These are phyloP conservation scores for Gortyna flavago DNA, from an alignment of 2,888 invertebrate genomes.

Conservation along the genomic window DNA sequence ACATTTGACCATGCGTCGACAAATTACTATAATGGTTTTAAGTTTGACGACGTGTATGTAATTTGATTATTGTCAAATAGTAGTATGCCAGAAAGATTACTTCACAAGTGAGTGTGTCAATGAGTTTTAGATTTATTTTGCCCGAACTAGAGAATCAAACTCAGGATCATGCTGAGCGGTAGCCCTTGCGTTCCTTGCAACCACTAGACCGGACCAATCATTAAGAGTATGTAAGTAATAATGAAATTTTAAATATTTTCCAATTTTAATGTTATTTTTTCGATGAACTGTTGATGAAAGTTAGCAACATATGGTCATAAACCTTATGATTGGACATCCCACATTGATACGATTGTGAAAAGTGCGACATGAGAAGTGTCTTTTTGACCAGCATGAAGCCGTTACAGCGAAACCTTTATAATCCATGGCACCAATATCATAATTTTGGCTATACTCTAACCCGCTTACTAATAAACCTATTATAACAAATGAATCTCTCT, in stretches of 20 bases:
- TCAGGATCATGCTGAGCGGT: background rate
- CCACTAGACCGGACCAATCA: background rate
- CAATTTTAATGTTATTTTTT: slow-evolving; percentile 39
- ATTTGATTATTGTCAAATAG: too few species aligned
- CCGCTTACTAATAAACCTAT: too few species aligned
- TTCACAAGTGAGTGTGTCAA: too few species aligned
- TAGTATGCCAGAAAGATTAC: too few species aligned
- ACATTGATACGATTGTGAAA: slow-evolving; percentile 29
- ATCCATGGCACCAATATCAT: too few species aligned
- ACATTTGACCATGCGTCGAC: too few species aligned
- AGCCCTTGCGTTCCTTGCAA: background rate
- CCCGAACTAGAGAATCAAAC: background rate
- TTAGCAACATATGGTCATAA: slow-evolving; percentile 48
- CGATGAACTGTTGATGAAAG: slow-evolving; percentile 39
- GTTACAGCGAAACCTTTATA: slow-evolving; percentile 14
- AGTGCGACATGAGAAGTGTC: slow-evolving; percentile 21
- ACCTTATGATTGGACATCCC: slow-evolving; percentile 42
- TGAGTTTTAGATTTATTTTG: too few species aligned
- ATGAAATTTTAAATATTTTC: background rate
- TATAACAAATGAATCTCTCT: too few species aligned
- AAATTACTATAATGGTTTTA: too few species aligned
- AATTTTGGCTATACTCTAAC: too few species aligned
- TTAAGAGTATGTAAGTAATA: background rate
- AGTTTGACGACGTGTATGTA: too few species aligned
- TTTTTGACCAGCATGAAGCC: background rate